phyloP scores from a whole-genome alignment of 2,888 invertebrate species.

The Melieria omissa region DNA sequence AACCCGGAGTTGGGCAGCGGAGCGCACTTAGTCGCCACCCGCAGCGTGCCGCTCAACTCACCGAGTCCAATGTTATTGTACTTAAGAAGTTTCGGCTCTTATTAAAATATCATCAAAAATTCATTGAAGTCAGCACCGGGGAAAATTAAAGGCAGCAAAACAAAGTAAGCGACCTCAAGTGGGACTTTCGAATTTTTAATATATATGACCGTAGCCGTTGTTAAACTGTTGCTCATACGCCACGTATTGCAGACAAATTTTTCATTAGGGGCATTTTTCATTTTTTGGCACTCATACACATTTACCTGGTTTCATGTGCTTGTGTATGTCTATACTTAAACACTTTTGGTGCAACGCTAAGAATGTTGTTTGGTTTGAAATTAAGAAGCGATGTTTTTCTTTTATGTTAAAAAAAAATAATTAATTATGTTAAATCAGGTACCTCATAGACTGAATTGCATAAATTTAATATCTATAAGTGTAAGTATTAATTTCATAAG shows the following conservation, averaged over 20 bases:
- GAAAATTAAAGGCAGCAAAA: neutral
- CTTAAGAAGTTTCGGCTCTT: neutral
- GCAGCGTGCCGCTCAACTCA: too few relatives aligned
- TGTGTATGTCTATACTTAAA: neutral
- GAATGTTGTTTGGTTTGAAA: too few relatives aligned
- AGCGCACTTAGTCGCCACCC: too few relatives aligned
- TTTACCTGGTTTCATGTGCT: neutral
- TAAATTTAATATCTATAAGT: too few relatives aligned
- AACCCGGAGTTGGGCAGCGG: too few relatives aligned
- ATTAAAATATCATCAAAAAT: conserved; percentile 17
- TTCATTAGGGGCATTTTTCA: too few relatives aligned
- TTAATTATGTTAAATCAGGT: too few relatives aligned
- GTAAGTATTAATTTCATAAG: too few relatives aligned
- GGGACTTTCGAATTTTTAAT: neutral
- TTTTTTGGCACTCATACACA: neutral
- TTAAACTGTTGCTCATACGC: conserved; percentile 18
- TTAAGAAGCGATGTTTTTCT: too few relatives aligned
- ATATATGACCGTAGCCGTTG: conserved; percentile 7
- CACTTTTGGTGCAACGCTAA: neutral
- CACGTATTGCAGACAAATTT: neutral
- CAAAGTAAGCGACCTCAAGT: neutral
- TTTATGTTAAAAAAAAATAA: too few relatives aligned
- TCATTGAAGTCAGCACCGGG: conserved; percentile 12
- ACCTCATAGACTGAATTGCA: too few relatives aligned
- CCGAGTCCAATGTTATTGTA: too few relatives aligned